Percentiles rank a stretch among this genome's conserved stretches.
These are phyloP conservation scores for Nothura maculosa DNA, from an alignment of 2,797 vertebrate species.

Conservation along the genomic window DNA sequence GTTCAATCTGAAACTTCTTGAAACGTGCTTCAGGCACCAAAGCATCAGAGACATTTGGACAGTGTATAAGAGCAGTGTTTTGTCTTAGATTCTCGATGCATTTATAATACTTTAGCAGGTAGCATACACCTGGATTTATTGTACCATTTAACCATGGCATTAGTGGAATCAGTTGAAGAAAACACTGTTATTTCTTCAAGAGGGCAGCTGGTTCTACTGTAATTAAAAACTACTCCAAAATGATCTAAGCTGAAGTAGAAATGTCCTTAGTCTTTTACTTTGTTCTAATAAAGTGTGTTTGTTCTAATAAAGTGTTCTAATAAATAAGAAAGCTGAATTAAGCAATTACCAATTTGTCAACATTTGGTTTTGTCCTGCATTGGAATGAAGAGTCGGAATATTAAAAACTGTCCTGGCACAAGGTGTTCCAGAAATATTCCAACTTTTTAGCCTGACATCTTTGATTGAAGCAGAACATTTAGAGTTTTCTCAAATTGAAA, in stretches of 20 bases:
- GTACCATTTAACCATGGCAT: rapidly evolving
- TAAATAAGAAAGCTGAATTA: slow-evolving; percentile 37
- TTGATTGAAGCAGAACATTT: slow-evolving; percentile 58
- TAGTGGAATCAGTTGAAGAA: background rate
- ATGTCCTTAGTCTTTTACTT: background rate
- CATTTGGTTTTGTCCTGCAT: slow-evolving; percentile 25
- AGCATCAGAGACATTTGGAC: slow-evolving; percentile 20
- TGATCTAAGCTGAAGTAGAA: background rate
- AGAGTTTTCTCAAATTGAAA: slow-evolving; percentile 54
- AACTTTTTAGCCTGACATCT: slow-evolving; percentile 47
- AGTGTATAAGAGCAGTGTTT: background rate
- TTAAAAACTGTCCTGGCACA: background rate
- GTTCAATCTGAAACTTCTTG: slow-evolving; percentile 6
- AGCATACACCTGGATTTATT: background rate
- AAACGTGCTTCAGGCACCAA: background rate
- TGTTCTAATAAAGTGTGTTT: background rate
- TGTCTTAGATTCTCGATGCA: background rate
- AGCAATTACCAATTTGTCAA: slow-evolving; percentile 37
- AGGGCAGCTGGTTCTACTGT: background rate
- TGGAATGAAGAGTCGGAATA: slow-evolving; percentile 31
- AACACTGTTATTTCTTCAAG: background rate
- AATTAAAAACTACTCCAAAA: background rate
- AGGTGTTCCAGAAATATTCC: background rate
- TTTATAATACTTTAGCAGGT: background rate
- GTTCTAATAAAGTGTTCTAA: background rate